These are phyloP conservation scores for Lichenostomus cassidix DNA, from an alignment of 2,113 vertebrate genomes.

Conservation along the genomic window DNA sequence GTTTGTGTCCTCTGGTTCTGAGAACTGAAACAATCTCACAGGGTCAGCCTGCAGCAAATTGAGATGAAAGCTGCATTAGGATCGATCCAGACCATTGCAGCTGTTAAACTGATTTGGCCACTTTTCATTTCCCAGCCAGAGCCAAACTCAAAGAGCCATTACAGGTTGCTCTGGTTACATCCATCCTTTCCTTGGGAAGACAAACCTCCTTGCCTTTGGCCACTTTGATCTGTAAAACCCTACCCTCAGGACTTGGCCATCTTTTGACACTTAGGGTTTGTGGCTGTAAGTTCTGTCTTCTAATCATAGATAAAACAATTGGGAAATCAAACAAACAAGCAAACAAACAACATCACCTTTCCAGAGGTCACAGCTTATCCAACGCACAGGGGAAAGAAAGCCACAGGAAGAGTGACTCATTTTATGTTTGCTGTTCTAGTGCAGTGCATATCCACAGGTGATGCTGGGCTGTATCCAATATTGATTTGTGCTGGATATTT, in stretches of 20 bases:
- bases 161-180: background rate
- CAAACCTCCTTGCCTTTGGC: background rate
- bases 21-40: background rate
- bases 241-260: background rate
- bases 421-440: background rate
- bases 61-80: background rate
- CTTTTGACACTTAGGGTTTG: background rate
- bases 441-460: background rate
- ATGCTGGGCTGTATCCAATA: background rate
- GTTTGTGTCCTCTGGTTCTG: background rate
- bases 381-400: background rate
- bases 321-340: background rate
- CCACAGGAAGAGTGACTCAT: background rate
- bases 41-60: background rate
- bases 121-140: background rate
- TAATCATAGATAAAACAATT: background rate
- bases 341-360: background rate
- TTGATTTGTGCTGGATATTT: background rate
- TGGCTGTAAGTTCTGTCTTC: background rate
- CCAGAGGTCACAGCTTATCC: background rate
- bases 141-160: background rate
- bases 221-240: background rate
- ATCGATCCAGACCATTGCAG: background rate
- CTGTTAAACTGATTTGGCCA: background rate
- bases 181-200: background rate